These are phyloP conservation scores for Rotaria sp. DNA, from an alignment of 2,888 invertebrate genomes.

Conservation along the genomic window DNA sequence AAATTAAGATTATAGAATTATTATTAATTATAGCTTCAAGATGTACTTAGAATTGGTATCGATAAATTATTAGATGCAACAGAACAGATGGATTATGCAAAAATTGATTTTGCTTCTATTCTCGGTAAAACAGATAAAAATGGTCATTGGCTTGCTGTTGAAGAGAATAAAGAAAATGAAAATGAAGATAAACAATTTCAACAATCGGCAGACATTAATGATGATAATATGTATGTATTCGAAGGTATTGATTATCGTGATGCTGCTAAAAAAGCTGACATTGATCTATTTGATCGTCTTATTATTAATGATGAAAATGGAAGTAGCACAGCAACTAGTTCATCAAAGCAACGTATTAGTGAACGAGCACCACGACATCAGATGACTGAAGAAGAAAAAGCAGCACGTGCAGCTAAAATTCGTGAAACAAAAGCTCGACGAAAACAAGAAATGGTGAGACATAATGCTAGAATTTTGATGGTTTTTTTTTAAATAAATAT, in stretches of 20 bases:
- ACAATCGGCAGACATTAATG: conserved; percentile 34
- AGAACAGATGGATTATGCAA: conserved; percentile 46
- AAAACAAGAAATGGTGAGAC: neutral
- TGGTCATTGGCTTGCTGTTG: conserved; percentile 9
- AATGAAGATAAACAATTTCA: conserved; percentile 38
- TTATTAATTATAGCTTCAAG: conserved; percentile 47
- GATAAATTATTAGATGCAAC: conserved; percentile 47
- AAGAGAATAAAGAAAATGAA: conserved; percentile 37
- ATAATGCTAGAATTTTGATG: neutral
- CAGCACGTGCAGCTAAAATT: conserved; percentile 35
- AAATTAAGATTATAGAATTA: neutral
- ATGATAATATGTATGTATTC: conserved; percentile 52
- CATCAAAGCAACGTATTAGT: neutral
- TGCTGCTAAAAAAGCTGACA: conserved; percentile 49
- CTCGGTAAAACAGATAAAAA: conserved; percentile 46
- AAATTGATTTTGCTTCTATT: conserved; percentile 48
- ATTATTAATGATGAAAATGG: neutral
- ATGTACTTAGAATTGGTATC: conserved; percentile 53
- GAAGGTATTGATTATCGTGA: conserved; percentile 52
- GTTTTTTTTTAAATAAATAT: neutral
- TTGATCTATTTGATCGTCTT: conserved; percentile 44
- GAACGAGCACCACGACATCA: conserved; percentile 41
- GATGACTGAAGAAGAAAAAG: conserved; percentile 44
- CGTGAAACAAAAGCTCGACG: neutral
- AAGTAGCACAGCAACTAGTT: neutral